Base-by-base conservation (phyloP, 2,113 vertebrate species). In the Saimiri boliviensis region DNA sequence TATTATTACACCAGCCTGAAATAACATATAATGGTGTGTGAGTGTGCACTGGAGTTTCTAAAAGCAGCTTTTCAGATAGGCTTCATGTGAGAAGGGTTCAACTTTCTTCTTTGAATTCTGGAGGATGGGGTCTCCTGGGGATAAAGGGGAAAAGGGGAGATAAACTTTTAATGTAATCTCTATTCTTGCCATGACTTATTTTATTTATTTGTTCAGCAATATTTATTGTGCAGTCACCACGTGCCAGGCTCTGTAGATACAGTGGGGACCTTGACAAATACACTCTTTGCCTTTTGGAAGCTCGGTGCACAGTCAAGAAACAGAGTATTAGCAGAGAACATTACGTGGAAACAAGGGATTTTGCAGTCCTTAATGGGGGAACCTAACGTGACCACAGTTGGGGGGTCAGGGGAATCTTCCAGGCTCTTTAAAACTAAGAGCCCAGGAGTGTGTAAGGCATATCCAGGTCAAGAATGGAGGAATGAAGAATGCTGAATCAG, bases 11-110 rank as follows among this genome's bases (percentile, higher is more conserved):
- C 86, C 93, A 97, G 95, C 97, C 96, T 97, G 96, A 98, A 98
- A 98, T 98, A 98, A 98, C 97, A 97, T 97, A 97, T 97, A 97
- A 97, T 97, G 90, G 95, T 94, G 97, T 98, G 97, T 96, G 98
- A 98, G 97, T 97, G 93, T 95, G 95, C 91, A 86, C 89, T 97
- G 97, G 97, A 92, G 95, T 95, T 98, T 98, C 97, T 97, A 96
- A 98, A 96, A 95, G 96, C 84, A 96, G 96, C 97, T 95, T 97
- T 94, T 97, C 89, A 96, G 96, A 97, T 97, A 96, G 86, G 92
- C 96, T 95, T 98, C 92, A 95, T 96, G 96, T 97, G 94, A 95
- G 93, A 96, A 96, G 47, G 86, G 95, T 97, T 96, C 89, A 93
- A 88, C 92, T 96, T 96, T 96, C 89, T 91, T 81, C 95, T 94